Conservation (phyloP, 2,888 invertebrate genomes). For the Dyspetes luteomarginatus region DNA sequence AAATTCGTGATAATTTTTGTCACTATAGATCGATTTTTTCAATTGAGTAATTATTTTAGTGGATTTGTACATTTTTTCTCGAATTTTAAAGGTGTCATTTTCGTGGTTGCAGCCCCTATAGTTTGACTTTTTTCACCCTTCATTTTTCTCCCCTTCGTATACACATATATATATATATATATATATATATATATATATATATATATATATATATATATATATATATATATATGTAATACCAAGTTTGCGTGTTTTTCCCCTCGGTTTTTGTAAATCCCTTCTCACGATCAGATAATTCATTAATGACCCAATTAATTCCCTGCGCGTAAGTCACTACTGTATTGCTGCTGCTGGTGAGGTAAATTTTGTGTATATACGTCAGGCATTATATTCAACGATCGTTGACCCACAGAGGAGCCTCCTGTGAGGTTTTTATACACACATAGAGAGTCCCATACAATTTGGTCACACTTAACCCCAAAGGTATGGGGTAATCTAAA, state of each 20-base stretch:
- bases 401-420: conserved; percentile 54
- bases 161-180: too few species aligned
- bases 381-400: conserved; percentile 54
- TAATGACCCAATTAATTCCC: conserved; percentile 35
- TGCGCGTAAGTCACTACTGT: conserved; percentile 8
- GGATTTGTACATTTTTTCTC: too few species aligned
- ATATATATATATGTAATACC: neutral
- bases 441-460: neutral
- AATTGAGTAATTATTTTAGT: neutral
- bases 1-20: neutral
- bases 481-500: conserved; percentile 15
- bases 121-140: neutral
- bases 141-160: neutral
- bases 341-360: conserved; percentile 16
- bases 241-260: conserved; percentile 2
- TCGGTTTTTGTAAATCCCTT: conserved; percentile 6
- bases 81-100: conserved; percentile 19
- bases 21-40: neutral
- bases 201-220: too few species aligned
- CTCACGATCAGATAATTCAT: conserved; percentile 46
- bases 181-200: too few species aligned
- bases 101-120: neutral
- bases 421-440: conserved; percentile 1
- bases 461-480: conserved; percentile 38
- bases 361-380: too few species aligned